These are phyloP conservation scores for Eristalinus sepulchralis DNA, from an alignment of 2,888 invertebrate species.

Conservation along the genomic window DNA sequence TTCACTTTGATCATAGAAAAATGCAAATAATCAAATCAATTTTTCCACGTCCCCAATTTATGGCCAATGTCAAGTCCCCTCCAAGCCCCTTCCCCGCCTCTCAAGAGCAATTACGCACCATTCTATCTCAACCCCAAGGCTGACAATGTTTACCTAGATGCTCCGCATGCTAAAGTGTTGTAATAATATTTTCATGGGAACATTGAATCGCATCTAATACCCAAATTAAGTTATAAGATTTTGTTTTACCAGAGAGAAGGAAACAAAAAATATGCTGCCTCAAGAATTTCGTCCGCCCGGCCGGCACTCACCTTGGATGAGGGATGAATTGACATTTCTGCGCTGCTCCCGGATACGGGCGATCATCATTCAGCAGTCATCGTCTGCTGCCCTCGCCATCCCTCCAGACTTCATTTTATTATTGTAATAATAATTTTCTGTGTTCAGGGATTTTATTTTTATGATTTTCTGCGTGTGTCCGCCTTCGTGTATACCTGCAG, in stretches of 20 bases:
- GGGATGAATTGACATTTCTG: slow-evolving; percentile 9
- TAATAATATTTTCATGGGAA: slow-evolving; percentile 1
- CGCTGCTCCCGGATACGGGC: neutral
- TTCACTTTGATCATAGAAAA: neutral
- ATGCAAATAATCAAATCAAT: neutral
- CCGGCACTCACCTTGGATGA: neutral
- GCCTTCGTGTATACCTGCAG: slow-evolving; percentile 27
- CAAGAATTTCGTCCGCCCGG: neutral
- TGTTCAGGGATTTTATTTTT: slow-evolving; percentile 37
- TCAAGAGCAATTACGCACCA: neutral
- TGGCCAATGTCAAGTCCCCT: neutral
- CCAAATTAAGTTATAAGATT: slow-evolving; percentile 22
- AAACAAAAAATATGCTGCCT: neutral
- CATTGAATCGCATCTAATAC: neutral
- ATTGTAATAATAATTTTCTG: slow-evolving; percentile 52
- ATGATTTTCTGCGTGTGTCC: slow-evolving; percentile 26
- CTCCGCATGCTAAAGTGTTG: neutral
- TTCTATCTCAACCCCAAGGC: neutral
- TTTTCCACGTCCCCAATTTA: neutral
- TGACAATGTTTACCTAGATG: neutral
- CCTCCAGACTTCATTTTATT: slow-evolving; percentile 25
- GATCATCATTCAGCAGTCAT: slow-evolving; percentile 18
- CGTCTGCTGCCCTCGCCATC: neutral
- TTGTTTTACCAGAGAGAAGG: neutral
- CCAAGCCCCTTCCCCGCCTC: no score